Evolutionary conservation across 1,140 invertebrate genomes (phyloP), one percentile per base, ranked within the genome.

Genomic region (Lepeophtheirus salmonis): DNA sequence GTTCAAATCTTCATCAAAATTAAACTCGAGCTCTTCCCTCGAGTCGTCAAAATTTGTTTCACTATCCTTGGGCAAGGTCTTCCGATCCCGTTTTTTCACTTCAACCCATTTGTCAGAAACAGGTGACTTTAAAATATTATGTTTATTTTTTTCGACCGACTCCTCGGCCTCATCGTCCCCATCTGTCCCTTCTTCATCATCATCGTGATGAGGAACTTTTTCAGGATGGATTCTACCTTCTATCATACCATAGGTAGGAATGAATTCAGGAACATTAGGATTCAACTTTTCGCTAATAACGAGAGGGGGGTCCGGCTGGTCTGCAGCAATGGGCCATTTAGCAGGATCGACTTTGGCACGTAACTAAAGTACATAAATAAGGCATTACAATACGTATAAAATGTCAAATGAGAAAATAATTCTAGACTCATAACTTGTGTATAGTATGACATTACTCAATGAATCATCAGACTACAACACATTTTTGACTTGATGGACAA

Each of bases 1-100:
- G 64, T 89, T 83, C 30, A 94, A 73, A 70, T 97, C 92, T 73
- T 96, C 90, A 70, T 97, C 92, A 74, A 97, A 92, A 74, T 92
- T 84, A 74, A 97, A 97, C 70, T 94, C 86, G 60, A 96, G 72
- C 70, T 96, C 90, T 71, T 91, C 88, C 62, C 81, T 78, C 70
- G 82, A 78, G 65, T 76, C 73, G 24, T 13, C 14, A 55, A 62
- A 4, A 16, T 22, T 52, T 10, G 12, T 10, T 18, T 52, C 50
- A 21, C 50, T 16, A 18, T 52, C 50, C 50, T 62, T 52, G n/a
- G 50, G 21, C 21, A 18, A 22, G n/a, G 50, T 6, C 50, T 52
- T 52, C n/a, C 50, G 12, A 26, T 61, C 63, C 17, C 30, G 57
- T 10, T 60, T 49, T 20, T 63, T 25, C 24, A 50, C 30, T 50